Base-by-base conservation (phyloP, 2,888 invertebrate genomes). In the Rotaria magnacalcarata region DNA sequence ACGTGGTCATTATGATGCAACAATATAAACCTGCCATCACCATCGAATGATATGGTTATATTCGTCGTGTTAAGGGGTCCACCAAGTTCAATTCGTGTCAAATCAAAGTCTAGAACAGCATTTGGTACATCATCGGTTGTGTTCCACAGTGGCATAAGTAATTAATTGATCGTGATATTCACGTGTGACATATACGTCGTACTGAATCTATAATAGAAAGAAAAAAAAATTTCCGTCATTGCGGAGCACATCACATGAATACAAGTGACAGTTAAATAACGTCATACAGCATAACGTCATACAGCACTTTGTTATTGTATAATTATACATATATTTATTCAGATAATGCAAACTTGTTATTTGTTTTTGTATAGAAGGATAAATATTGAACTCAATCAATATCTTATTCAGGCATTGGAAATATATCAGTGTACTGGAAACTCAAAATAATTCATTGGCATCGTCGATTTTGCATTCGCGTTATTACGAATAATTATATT, bases 101-200 rank as follows among this genome's bases (percentile, higher is more conserved):
- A 54, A 54, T 54, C 3, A 3, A 8, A 10, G 5, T 21, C 4
- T 6, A 54, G 7, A 14, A 67, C 5, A 6, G 21, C 21, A 54
- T 0, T 21, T 54, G 10, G 21, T 4, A 54, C 7, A 7, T 21
- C 3, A 34, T 21, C 10, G 21, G 4, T 54, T 21, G 21, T 21
- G 4, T 21, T 21, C 54, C 19, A 21, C 54, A 54, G 7, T 10
- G 54, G 19, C 21, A 21, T 54, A 19, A 21, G n/a, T 67, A 85
- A 41, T 85, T 85, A 47, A 27, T 14, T 5, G 84, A 85, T 34
- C 85, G 94, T 2, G 4, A 21, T 87, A 93, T 94, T 74, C 93
- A 94, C 89, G 93, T 95, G 87, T 95, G 94, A 92, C 93, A 94
- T 89, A 92, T 95, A 88, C 94, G 94, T 89, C 94, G 95, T 90